Conservation (phyloP, 1,140 invertebrate genomes). For the Metopolophium dirhodum region DNA sequence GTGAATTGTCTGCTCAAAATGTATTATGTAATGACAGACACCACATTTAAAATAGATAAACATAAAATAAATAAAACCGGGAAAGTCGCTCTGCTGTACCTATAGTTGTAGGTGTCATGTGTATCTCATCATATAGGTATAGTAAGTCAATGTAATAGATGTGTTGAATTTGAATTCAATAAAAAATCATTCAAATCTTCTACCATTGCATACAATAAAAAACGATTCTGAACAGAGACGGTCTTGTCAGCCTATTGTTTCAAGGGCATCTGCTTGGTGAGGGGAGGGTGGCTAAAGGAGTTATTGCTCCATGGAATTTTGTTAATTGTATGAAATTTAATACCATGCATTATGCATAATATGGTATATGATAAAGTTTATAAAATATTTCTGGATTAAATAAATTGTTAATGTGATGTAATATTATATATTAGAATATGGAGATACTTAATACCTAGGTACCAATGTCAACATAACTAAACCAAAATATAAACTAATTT, state of each 20-base stretch:
- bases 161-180: not conserved
- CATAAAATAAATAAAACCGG: not conserved
- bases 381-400: not conserved
- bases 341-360: not conserved
- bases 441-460: not conserved
- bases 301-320: not conserved
- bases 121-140: no score
- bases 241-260: not conserved
- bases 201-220: not conserved
- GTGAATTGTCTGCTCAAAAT: no score
- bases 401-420: not conserved
- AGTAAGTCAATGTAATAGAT: not conserved
- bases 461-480: no score
- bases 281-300: not conserved
- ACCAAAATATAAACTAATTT: not conserved
- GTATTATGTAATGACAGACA: no score
- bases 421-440: not conserved
- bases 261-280: not conserved
- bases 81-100: not conserved
- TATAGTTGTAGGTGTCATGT: not conserved
- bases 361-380: not conserved
- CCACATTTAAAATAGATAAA: not conserved
- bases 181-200: not conserved
- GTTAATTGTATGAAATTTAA: not conserved
- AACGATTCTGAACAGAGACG: not conserved